A percentile compares a stretch with the other conserved stretches of the same genome.
These are phyloP conservation scores for Oscarella lobularis DNA, from an alignment of 37 sponge, comb jelly and placozoan species.

Conservation along the genomic window DNA sequence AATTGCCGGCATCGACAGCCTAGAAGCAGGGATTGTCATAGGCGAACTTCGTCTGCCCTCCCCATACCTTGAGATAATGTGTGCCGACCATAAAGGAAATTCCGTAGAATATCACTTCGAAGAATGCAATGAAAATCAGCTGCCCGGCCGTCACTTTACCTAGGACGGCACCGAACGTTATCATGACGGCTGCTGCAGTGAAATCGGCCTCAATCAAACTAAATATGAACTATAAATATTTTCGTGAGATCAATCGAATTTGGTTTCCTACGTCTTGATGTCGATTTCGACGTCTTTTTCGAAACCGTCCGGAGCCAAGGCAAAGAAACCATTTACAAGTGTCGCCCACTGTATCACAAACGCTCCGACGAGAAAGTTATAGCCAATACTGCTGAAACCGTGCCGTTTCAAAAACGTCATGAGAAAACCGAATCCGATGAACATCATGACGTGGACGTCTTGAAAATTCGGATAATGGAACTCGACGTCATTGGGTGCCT, in stretches of 20 bases:
- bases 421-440: constrained; percentile 78
- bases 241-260: too few relatives aligned
- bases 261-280: background rate
- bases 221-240: too few relatives aligned
- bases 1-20: constrained; percentile 82
- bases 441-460: constrained; percentile 88
- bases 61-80: constrained; percentile 15
- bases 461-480: constrained; percentile 46
- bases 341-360: constrained; percentile 81
- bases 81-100: constrained; percentile 38
- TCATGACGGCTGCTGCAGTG: constrained; percentile 78
- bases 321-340: constrained; percentile 30
- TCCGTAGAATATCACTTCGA: constrained; percentile 71
- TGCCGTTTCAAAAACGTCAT: constrained; percentile 78
- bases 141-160: constrained; percentile 70
- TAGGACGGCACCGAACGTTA: constrained; percentile 83
- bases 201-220: constrained; percentile 78
- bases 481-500: background rate
- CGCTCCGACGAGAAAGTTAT: constrained; percentile 65
- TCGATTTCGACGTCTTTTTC: background rate
- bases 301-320: background rate
- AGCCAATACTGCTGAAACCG: constrained; percentile 59
- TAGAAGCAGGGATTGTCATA: constrained; percentile 29
- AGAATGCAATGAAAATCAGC: constrained; percentile 62
- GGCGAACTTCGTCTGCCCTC: constrained; percentile 61